Conservation (phyloP, 2,797 vertebrate genomes). For the Potorous gilbertii region DNA sequence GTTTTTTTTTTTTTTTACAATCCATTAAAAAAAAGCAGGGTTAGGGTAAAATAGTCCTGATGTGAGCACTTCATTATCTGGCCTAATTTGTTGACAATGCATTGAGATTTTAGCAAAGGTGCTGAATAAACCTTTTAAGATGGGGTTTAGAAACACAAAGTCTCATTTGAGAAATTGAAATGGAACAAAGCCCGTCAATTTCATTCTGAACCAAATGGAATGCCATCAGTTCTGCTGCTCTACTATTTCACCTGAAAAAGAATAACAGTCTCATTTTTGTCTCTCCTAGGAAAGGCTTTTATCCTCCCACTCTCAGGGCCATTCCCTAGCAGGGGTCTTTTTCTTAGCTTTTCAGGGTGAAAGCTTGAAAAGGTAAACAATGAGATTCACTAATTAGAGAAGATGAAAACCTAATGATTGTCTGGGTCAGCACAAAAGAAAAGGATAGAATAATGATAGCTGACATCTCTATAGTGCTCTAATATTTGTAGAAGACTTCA, state of each 20-base stretch:
- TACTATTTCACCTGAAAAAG: not conserved
- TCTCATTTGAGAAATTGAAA: not conserved
- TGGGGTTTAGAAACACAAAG: constrained; percentile 32
- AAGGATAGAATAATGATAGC: not conserved
- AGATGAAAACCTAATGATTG: not conserved
- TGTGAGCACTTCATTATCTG: constrained; percentile 42
- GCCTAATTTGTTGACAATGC: constrained; percentile 56
- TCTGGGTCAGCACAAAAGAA: not conserved
- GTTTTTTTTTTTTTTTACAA: not conserved
- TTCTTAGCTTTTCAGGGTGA: not conserved
- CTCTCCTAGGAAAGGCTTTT: not conserved
- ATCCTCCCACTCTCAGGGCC: not conserved
- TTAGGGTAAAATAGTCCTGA: not conserved
- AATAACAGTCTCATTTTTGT: not conserved
- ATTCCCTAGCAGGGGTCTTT: not conserved
- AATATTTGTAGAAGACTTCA: not conserved
- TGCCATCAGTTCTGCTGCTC: not conserved
- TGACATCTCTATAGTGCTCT: not conserved
- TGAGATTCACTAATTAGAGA: not conserved
- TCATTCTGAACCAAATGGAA: not conserved
- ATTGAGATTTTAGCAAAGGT: constrained; percentile 31
- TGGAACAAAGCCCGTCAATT: not conserved
- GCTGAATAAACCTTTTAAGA: constrained; percentile 38
- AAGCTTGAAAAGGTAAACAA: not conserved
- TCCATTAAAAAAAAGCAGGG: not conserved